Conservation (phyloP, 2,888 invertebrate species). For the Xylota sylvarum region DNA sequence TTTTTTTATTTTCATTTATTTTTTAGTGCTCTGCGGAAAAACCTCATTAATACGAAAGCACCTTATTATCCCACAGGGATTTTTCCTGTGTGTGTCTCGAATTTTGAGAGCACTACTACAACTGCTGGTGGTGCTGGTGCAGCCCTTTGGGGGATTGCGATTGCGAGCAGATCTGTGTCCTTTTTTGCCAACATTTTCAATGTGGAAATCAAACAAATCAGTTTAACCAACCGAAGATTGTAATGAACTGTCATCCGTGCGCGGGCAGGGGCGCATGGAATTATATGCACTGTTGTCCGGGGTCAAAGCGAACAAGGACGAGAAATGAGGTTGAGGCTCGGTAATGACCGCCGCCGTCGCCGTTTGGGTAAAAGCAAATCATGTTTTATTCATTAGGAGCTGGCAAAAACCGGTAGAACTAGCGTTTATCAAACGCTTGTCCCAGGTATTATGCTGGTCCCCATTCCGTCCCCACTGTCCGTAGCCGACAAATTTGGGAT, state of each 20-base stretch:
- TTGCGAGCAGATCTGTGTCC: constrained; percentile 30
- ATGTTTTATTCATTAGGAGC: constrained; percentile 56
- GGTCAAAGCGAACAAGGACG: constrained; percentile 24
- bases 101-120: constrained; percentile 37
- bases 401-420: constrained; percentile 30
- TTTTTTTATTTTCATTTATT: constrained; percentile 49
- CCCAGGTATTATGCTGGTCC: constrained; percentile 22
- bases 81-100: constrained; percentile 55
- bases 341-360: constrained; percentile 28
- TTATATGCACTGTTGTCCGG: constrained; percentile 18
- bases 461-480: background rate
- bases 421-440: constrained; percentile 56
- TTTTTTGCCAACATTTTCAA: constrained; percentile 53
- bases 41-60: constrained; percentile 71
- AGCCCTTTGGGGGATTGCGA: constrained; percentile 56
- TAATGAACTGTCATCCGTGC: constrained; percentile 70
- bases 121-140: constrained; percentile 30
- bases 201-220: constrained; percentile 72
- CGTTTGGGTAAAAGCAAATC: constrained; percentile 30
- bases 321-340: constrained; percentile 20
- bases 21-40: constrained; percentile 62
- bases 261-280: constrained; percentile 18
- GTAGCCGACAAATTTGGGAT: constrained; percentile 27
- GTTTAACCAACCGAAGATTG: constrained; percentile 70
- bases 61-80: constrained; percentile 63